phyloP scores from a whole-genome alignment of 2,888 invertebrate genomes.

The Lacanobia oleracea region DNA sequence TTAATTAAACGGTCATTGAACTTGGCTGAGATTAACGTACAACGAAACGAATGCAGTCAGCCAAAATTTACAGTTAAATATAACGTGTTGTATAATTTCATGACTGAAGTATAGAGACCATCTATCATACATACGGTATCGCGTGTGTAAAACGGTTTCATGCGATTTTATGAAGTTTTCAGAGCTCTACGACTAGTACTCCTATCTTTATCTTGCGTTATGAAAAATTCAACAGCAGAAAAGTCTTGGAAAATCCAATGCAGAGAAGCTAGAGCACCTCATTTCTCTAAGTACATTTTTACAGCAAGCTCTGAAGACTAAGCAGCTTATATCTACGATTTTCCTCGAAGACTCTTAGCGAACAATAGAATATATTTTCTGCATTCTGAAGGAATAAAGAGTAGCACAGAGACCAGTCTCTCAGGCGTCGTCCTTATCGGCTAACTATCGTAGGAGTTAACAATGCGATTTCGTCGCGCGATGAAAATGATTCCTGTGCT shows the following conservation, averaged over 20 bases:
- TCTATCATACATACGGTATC: not conserved
- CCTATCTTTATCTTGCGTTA: not conserved
- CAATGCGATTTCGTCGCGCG: no score
- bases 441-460: no score
- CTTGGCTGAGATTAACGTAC: not conserved
- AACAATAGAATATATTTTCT: constrained; percentile 12
- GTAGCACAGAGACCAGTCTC: not conserved
- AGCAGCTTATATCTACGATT: constrained; percentile 19
- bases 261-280: not conserved
- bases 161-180: not conserved
- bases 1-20: not conserved
- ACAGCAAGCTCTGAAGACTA: not conserved
- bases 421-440: not conserved
- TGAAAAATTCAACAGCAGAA: constrained; percentile 17
- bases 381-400: constrained; percentile 3
- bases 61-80: not conserved
- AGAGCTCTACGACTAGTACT: not conserved
- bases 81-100: not conserved
- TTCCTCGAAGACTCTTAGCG: not conserved
- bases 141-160: not conserved
- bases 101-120: not conserved
- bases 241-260: not conserved
- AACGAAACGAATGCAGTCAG: not conserved
- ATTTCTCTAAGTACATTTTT: constrained; percentile 2
- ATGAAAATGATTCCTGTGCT: no score